Evolutionary conservation across 2,797 vertebrate genomes (phyloP).

Genomic region (Hypotaenidia okinawae): DNA sequence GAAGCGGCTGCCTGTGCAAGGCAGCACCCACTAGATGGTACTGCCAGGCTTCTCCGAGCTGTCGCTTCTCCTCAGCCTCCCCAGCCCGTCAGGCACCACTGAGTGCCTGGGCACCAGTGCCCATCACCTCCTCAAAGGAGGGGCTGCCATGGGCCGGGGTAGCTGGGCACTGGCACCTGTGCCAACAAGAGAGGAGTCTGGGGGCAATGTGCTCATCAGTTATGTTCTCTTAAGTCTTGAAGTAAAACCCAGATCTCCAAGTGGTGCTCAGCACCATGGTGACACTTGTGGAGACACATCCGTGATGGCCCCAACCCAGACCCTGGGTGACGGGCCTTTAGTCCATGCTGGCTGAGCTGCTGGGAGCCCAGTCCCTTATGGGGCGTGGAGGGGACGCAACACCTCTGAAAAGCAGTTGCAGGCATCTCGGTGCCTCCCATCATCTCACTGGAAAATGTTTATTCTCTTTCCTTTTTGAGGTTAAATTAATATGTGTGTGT

Average conservation of each 20-base stretch:
- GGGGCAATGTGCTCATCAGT: neutral
- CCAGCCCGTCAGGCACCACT: neutral
- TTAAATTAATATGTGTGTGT: neutral
- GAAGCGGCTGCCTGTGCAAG: slow-evolving; percentile 27
- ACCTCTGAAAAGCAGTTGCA: neutral
- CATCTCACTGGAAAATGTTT: neutral
- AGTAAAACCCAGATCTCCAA: neutral
- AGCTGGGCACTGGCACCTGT: neutral
- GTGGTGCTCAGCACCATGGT: rapidly evolving
- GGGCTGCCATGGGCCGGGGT: neutral
- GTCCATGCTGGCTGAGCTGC: neutral
- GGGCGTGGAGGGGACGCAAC: neutral
- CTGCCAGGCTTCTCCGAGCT: slow-evolving; percentile 45
- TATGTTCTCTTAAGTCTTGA: neutral
- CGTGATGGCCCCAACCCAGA: rapidly evolving
- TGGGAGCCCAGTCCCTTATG: rapidly evolving
- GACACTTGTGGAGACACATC: neutral
- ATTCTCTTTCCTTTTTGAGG: neutral
- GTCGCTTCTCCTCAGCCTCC: neutral
- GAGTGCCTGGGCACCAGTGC: rapidly evolving
- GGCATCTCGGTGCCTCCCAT: neutral
- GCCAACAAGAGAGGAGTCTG: neutral
- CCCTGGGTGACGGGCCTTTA: neutral
- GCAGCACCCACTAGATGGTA: slow-evolving; percentile 67
- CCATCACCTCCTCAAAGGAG: neutral